Evolutionary conservation across 2,797 vertebrate genomes (phyloP).

Genomic region (Labeo calbasu): DNA sequence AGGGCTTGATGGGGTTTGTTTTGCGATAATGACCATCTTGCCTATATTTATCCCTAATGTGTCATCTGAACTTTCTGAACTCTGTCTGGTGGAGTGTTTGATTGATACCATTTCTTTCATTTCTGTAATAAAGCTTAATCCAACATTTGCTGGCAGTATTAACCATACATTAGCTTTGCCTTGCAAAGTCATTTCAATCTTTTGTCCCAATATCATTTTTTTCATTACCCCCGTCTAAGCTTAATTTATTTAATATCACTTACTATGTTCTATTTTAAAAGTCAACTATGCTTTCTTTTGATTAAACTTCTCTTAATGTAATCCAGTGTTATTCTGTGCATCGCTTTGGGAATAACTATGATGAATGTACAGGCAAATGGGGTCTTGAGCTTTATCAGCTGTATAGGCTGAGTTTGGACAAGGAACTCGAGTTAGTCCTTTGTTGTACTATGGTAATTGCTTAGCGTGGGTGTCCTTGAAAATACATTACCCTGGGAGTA

Average conservation of each 20-base stretch:
- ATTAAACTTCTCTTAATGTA: not conserved
- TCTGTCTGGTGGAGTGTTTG: not conserved
- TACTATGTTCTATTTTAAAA: not conserved
- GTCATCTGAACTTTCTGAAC: slow-evolving; percentile 12
- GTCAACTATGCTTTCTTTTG: not conserved
- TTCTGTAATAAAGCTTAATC: slow-evolving; percentile 43
- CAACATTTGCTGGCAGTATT: slow-evolving; percentile 48
- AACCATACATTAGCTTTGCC: not conserved
- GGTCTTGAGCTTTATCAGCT: not conserved
- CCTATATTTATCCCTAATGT: slow-evolving; percentile 3
- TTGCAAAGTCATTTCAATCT: not conserved
- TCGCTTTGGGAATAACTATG: not conserved
- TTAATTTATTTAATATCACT: not conserved
- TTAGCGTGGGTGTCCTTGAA: slow-evolving; percentile 20
- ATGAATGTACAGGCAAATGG: slow-evolving; percentile 7
- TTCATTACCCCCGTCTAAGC: not conserved
- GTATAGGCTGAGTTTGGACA: not conserved
- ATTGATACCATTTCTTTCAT: slow-evolving; percentile 24
- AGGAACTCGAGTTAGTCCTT: slow-evolving; percentile 11
- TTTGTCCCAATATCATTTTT: not conserved
- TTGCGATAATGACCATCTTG: not conserved
- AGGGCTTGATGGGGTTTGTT: not conserved
- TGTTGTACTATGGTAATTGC: slow-evolving; percentile 24
- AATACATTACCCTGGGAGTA: slow-evolving; percentile 5
- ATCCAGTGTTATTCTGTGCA: not conserved